Conservation (phyloP, 53 echinoderm and acorn worm species). For the Stichopus horrens region DNA sequence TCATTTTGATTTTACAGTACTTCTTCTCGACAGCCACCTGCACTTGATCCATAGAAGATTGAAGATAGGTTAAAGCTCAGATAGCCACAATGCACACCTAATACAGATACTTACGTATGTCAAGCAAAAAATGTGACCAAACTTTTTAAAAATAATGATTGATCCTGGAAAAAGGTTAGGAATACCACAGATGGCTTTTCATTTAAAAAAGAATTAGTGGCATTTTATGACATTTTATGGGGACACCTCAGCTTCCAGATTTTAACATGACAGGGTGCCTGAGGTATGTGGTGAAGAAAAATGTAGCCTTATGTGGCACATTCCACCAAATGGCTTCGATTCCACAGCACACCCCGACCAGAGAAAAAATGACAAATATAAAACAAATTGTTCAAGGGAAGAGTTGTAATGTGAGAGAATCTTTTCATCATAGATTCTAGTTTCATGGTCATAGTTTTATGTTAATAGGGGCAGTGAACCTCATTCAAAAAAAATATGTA, state of each 20-base stretch:
- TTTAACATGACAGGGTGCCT: slow-evolving; percentile 24
- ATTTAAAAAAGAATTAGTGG: slow-evolving; percentile 30
- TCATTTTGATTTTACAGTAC: too few relatives aligned
- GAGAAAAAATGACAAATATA: neutral
- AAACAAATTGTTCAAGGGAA: neutral
- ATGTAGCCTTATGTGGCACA: slow-evolving; percentile 8
- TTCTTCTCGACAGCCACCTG: too few relatives aligned
- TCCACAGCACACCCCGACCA: neutral
- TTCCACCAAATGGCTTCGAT: neutral
- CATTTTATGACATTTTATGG: slow-evolving; percentile 26
- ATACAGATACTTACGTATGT: too few relatives aligned
- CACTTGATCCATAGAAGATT: too few relatives aligned
- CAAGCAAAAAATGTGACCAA: too few relatives aligned
- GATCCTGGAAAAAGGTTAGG: too few relatives aligned
- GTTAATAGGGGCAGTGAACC: slow-evolving; percentile 12
- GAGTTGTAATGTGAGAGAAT: neutral
- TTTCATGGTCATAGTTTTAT: neutral
- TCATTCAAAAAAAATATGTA: neutral
- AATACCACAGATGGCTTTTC: slow-evolving; percentile 8
- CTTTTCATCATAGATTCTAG: neutral
- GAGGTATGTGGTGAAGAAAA: slow-evolving; percentile 12
- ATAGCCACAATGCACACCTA: too few relatives aligned
- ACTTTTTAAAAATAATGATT: too few relatives aligned
- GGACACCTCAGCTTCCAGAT: neutral
- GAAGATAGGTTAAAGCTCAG: too few relatives aligned